A percentile compares a stretch with the other conserved stretches of the same genome.
These are phyloP conservation scores for Sitophilus oryzae DNA, from an alignment of 1,140 invertebrate species.

Conservation along the genomic window DNA sequence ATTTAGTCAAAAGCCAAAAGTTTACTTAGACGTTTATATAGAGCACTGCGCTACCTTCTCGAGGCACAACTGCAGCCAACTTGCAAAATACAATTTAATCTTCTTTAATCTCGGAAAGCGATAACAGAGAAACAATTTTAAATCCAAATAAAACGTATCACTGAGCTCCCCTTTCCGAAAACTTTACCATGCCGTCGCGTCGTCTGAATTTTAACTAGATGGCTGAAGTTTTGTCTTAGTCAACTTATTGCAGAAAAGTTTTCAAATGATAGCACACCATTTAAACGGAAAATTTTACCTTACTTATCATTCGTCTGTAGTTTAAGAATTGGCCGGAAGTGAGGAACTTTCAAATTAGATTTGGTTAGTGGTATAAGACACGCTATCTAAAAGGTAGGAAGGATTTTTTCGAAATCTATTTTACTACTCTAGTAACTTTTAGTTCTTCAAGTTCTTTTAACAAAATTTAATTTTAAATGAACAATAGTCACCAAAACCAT, in stretches of 20 bases:
- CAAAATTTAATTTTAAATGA: too few species aligned
- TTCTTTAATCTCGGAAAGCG: background rate
- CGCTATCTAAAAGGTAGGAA: background rate
- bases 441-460: background rate
- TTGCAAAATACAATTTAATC: too few species aligned
- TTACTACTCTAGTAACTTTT: background rate
- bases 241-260: background rate
- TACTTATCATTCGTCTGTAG: background rate
- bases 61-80: too few species aligned
- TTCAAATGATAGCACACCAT: background rate
- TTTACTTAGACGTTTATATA: too few species aligned
- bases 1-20: too few species aligned
- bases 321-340: background rate
- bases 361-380: background rate
- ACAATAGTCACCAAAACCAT: too few species aligned
- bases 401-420: background rate
- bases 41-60: too few species aligned
- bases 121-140: background rate
- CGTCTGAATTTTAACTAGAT: background rate
- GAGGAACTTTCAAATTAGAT: background rate
- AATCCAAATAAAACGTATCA: background rate
- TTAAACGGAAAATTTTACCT: background rate
- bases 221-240: background rate
- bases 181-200: background rate
- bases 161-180: background rate